A percentile compares a stretch with the other conserved stretches of the same genome.
phyloP scores from a whole-genome alignment of 2,113 vertebrate genomes.

The Ondatra zibethicus region DNA sequence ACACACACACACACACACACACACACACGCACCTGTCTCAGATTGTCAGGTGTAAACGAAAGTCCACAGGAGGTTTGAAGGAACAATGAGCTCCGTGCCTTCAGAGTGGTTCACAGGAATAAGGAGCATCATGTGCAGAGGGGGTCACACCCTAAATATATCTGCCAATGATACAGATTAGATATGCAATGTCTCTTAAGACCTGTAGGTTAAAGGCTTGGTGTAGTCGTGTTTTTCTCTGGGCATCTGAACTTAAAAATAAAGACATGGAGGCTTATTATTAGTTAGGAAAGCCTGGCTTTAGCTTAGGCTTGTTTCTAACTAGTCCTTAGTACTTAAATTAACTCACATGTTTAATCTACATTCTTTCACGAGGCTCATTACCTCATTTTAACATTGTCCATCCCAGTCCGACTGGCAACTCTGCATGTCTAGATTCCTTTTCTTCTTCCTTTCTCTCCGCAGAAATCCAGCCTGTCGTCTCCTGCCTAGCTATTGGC shows the following conservation, averaged over 20 bases:
- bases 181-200: neutral
- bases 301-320: neutral
- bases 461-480: neutral
- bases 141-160: neutral
- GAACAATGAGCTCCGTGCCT: neutral
- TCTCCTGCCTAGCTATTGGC: neutral
- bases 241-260: neutral
- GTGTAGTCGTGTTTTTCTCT: neutral
- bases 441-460: neutral
- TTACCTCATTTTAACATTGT: neutral
- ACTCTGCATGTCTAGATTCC: neutral
- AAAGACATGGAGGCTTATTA: neutral
- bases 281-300: neutral
- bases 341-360: neutral
- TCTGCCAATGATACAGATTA: neutral
- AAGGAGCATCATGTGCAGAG: neutral
- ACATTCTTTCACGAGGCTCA: neutral
- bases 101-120: neutral
- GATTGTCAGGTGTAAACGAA: neutral
- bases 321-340: neutral
- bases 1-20: neutral
- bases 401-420: neutral
- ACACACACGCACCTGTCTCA: neutral
- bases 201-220: neutral
- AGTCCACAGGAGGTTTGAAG: neutral